Conservation (phyloP, 1,140 invertebrate species). For the Hycleus cichorii region DNA sequence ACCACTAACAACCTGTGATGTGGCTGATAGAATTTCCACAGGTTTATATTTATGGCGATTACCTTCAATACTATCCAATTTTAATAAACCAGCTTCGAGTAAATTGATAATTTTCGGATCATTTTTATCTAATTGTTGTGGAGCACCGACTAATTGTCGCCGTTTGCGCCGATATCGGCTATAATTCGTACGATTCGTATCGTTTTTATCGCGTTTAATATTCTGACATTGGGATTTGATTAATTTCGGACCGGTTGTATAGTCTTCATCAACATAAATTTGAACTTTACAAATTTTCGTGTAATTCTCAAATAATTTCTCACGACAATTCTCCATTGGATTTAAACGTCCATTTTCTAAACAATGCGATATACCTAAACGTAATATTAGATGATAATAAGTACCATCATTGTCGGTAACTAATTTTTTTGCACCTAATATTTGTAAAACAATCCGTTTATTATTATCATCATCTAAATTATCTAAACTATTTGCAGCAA, state of each 20-base stretch:
- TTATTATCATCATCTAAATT: slow-evolving; percentile 37
- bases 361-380: slow-evolving; percentile 35
- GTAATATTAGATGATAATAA: slow-evolving; percentile 35
- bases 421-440: slow-evolving; percentile 36
- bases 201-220: slow-evolving; percentile 27
- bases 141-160: slow-evolving; percentile 22
- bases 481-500: slow-evolving; percentile 36
- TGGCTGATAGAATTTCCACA: slow-evolving; percentile 19
- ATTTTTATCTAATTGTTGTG: slow-evolving; percentile 20
- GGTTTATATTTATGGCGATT: slow-evolving; percentile 21
- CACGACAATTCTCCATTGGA: slow-evolving; percentile 22
- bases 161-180: slow-evolving; percentile 15
- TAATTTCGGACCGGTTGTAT: slow-evolving; percentile 29
- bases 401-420: slow-evolving; percentile 25
- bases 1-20: slow-evolving; percentile 25
- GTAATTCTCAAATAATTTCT: slow-evolving; percentile 26
- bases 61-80: slow-evolving; percentile 14
- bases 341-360: slow-evolving; percentile 25
- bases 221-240: slow-evolving; percentile 38
- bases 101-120: slow-evolving; percentile 38
- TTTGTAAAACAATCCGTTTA: slow-evolving; percentile 35
- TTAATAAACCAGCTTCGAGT: slow-evolving; percentile 34
- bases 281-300: slow-evolving; percentile 37
- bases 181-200: slow-evolving; percentile 28
- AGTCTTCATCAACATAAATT: slow-evolving; percentile 34